These are phyloP conservation scores for Bombus confusus DNA, from an alignment of 1,140 invertebrate genomes.

Conservation along the genomic window DNA sequence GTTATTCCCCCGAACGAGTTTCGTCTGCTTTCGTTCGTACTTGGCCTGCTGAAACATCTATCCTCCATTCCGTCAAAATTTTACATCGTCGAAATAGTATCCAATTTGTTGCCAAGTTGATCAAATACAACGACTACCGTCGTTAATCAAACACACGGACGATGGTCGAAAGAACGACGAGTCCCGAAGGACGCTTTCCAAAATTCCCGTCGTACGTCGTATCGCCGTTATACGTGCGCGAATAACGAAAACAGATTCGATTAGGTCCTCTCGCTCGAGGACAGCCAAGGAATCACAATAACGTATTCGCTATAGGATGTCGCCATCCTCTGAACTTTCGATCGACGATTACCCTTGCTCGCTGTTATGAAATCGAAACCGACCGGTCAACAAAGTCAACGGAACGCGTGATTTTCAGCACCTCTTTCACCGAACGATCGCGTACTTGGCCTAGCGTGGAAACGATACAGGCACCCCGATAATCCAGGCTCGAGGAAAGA, in stretches of 20 bases:
- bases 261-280: neutral
- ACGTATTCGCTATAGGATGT: neutral
- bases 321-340: conserved; percentile 18
- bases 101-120: neutral
- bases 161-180: neutral
- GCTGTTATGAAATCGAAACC: conserved; percentile 24
- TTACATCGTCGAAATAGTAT: too few relatives aligned
- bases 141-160: neutral
- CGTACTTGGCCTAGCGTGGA: neutral
- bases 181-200: conserved; percentile 21
- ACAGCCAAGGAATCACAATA: conserved; percentile 11
- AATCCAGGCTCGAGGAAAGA: neutral
- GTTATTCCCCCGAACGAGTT: neutral
- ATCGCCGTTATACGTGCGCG: neutral
- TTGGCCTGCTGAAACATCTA: neutral
- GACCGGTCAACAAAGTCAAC: neutral
- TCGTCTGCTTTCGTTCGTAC: neutral
- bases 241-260: conserved; percentile 13
- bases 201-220: conserved; percentile 5
- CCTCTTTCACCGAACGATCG: neutral
- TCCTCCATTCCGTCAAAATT: neutral
- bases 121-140: neutral
- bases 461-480: neutral
- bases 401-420: conserved; percentile 3
- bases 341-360: neutral